phyloP scores from a whole-genome alignment of 2,113 vertebrate genomes.

The Gadus chalcogrammus region DNA sequence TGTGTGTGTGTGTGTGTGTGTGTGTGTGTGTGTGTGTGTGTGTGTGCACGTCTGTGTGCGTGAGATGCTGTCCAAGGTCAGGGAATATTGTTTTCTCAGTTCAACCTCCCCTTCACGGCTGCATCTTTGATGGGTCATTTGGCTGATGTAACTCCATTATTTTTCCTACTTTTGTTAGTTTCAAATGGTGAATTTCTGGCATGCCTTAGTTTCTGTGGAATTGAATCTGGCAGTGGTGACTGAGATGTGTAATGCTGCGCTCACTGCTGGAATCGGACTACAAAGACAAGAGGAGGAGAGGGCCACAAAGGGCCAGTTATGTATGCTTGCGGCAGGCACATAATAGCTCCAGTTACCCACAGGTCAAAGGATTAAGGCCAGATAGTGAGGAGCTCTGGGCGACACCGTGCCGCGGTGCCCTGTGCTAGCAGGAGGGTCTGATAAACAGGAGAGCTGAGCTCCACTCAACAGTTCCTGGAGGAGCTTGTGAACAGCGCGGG shows the following conservation, averaged over 20 bases:
- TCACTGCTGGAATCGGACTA: constrained; percentile 51
- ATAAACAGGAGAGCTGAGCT: constrained; percentile 52
- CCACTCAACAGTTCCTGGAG: constrained; percentile 52
- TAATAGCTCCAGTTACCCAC: constrained; percentile 49
- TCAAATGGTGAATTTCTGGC: constrained; percentile 56
- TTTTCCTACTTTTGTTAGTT: constrained; percentile 42
- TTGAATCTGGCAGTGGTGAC: constrained; percentile 44
- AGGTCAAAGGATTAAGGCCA: constrained; percentile 45
- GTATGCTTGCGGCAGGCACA: constrained; percentile 49
- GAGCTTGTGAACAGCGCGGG: constrained; percentile 57
- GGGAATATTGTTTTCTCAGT: constrained; percentile 40
- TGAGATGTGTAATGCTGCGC: constrained; percentile 46
- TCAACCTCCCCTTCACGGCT: constrained; percentile 50
- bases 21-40: neutral
- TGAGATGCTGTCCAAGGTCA: constrained; percentile 50
- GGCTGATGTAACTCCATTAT: constrained; percentile 50
- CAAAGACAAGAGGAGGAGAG: constrained; percentile 48
- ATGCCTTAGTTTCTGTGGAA: constrained; percentile 41
- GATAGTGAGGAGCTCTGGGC: constrained; percentile 42
- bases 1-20: constrained; percentile 3
- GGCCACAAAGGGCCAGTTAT: constrained; percentile 60
- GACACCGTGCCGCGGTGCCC: constrained; percentile 40
- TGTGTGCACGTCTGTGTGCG: constrained; percentile 3
- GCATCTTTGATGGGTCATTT: constrained; percentile 54
- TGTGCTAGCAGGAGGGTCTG: constrained; percentile 48